Evolutionary conservation across 2,888 invertebrate genomes (phyloP), one percentile per base, ranked within the genome.

Genomic region (Zootermopsis nevadensis): DNA sequence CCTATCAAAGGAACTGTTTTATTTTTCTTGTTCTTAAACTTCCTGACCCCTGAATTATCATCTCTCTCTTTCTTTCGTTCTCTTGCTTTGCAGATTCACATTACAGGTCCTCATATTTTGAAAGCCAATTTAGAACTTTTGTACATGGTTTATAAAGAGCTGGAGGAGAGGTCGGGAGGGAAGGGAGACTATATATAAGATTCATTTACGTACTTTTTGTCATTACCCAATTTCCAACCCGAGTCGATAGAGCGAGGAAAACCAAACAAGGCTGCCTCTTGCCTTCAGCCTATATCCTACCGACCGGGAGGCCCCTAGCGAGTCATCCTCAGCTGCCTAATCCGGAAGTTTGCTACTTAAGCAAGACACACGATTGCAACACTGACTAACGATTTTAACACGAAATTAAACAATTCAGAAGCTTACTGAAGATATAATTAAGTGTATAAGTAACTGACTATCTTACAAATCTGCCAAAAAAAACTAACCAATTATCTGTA

Each of bases 71-170:
- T 76, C 76, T 31, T 24, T 4, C 77, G 22, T 79, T 79, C 79
- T 79, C 60, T 60, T 66, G 79, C 79, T 60, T 19, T 33, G 24
- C 60, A 79, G 79, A 79, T 79, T 79, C 79, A 66, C 35, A 66
- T 79, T 79, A 66, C 79, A 35, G 79, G 35, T 79, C 79, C 79
- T 79, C 79, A 79, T 79, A 79, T 79, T 79, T 79, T 79, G 79
- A 79, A 79, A 79, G 79, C 79, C 79, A 79, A 79, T 79, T 79
- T 79, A 79, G 79, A 79, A 79, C 79, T 79, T 79, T 79, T 79
- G 79, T 79, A 79, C 79, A 79, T 66, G 66, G 79, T 79, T 79
- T 79, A 79, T 79, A 79, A 79, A 79, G 79, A 53, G 66, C 35
- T 35, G 66, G n/a, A 19, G 38, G 79, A 33, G 66, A 42, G 15